Evolutionary conservation across 2,113 vertebrate genomes (phyloP), one percentile per base, ranked within the genome.

Genomic region (Poeciliopsis turrubarensis): DNA sequence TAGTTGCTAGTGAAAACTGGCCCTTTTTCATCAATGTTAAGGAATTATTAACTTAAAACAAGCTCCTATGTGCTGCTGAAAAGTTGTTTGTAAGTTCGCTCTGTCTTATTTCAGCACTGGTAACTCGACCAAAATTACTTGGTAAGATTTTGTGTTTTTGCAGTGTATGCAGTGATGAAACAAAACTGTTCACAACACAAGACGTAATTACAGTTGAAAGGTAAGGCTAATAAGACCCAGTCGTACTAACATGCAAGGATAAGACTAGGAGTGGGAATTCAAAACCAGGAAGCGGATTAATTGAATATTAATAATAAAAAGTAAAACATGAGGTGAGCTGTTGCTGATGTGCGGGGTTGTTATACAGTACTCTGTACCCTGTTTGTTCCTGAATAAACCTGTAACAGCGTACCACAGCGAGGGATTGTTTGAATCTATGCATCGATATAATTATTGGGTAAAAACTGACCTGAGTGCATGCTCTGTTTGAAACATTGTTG

Each of bases 281-380:
- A 82, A 80, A 83, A 37, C 74, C 64, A 84, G 82, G 26, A 15
- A 27, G 17, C 63, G 44, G 74, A 76, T 80, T 67, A 84, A 26
- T 72, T 31, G 22, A 68, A 76, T 19, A n/a, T 31, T 6, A 32
- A 51, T 41, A 68, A 65, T 4, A 57, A 73, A 44, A 65, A 47
- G 3, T 13, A 72, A 71, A 82, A 78, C 12, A 69, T 26, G 69
- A 91, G 91, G 92, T 89, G 90, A 86, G 85, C 74, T 77, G 87
- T 88, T 91, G 91, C 81, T 72, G 62, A 81, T 81, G 87, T 89
- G 85, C 60, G 69, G 63, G 27, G 78, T 87, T 80, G 51, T 81
- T 81, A 85, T 92, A 94, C 91, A 94, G 92, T 93, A 92, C 86
- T 81, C 57, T 90, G 84, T 91, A 94, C 92, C 93, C 93, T 93